Evolutionary conservation across 2,113 vertebrate species (phyloP).

Genomic region (Mandrillus leucophaeus): DNA sequence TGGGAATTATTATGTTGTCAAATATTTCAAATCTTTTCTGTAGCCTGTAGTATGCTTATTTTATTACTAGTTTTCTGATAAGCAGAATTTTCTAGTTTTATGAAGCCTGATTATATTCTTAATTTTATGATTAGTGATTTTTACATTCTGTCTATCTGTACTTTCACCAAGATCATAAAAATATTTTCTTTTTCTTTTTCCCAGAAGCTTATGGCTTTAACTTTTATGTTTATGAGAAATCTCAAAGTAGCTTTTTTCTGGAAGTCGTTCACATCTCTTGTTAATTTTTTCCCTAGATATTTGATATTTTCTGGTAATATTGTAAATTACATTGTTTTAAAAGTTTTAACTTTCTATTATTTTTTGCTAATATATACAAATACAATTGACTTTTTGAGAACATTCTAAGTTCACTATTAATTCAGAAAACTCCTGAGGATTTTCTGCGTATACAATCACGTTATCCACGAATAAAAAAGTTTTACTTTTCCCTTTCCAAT

Average conservation of each 20-base stretch:
- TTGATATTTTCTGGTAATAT: background rate
- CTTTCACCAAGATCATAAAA: background rate
- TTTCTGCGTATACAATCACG: background rate
- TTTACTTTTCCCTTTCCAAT: background rate
- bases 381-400: background rate
- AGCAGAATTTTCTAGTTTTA: background rate
- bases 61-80: background rate
- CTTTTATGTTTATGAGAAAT: background rate
- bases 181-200: background rate
- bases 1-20: background rate
- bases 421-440: background rate
- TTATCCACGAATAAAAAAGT: background rate
- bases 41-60: background rate
- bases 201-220: background rate
- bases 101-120: background rate
- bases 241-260: background rate
- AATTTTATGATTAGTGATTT: background rate
- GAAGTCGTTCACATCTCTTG: background rate
- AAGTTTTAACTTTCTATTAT: background rate
- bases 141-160: background rate
- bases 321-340: background rate
- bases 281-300: background rate
- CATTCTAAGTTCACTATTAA: background rate
- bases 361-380: background rate
- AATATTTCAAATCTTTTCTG: background rate